These are phyloP conservation scores for Sisyra nigra DNA, from an alignment of 2,888 invertebrate genomes.

Conservation along the genomic window DNA sequence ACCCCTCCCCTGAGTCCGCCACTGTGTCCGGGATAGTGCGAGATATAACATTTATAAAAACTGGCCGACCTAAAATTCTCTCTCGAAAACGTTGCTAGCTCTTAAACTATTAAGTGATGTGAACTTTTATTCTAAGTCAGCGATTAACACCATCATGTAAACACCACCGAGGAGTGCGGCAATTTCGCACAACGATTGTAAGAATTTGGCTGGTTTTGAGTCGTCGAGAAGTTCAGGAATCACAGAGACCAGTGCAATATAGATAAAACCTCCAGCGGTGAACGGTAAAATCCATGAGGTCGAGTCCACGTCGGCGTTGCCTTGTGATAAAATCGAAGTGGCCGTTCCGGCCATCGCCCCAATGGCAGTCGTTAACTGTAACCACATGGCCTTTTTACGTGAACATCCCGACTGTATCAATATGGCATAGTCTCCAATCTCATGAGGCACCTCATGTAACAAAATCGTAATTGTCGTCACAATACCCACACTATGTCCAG, in stretches of 20 bases:
- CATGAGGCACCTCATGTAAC: conserved; percentile 97
- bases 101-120: conserved; percentile 14
- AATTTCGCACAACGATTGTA: conserved; percentile 85
- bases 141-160: conserved; percentile 90
- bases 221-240: conserved; percentile 93
- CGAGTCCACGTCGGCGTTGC: conserved; percentile 44
- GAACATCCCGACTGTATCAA: conserved; percentile 93
- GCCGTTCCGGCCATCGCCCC: conserved; percentile 90
- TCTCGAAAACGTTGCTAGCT: no score
- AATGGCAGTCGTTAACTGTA: conserved; percentile 86
- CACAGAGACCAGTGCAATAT: conserved; percentile 97
- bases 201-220: conserved; percentile 53
- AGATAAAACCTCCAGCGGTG: conserved; percentile 98
- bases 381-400: conserved; percentile 81
- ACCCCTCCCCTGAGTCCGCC: no score
- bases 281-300: conserved; percentile 89
- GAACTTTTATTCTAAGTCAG: conserved; percentile 46
- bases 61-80: no score
- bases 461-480: conserved; percentile 92
- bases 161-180: conserved; percentile 77
- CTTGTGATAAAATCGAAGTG: conserved; percentile 68
- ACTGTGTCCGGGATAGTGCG: no score
- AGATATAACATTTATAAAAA: no score
- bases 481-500: conserved; percentile 71
- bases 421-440: conserved; percentile 99